These are phyloP conservation scores for Caranx ignobilis DNA, from an alignment of 2,113 vertebrate species.

Conservation along the genomic window DNA sequence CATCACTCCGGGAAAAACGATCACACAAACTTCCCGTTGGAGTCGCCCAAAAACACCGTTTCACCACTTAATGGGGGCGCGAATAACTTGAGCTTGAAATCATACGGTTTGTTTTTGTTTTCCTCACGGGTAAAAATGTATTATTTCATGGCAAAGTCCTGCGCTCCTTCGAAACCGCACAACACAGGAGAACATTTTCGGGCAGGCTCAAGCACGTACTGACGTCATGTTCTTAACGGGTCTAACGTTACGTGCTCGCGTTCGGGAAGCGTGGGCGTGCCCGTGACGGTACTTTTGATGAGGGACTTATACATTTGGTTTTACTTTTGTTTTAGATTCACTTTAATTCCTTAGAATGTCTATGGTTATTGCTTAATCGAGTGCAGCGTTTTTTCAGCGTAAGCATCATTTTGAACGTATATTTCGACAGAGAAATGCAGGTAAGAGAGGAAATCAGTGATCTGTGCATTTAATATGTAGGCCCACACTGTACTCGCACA, in stretches of 20 bases:
- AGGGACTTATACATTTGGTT: rapidly evolving
- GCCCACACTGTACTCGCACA: background rate
- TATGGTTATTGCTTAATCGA: no score
- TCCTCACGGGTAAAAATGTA: constrained; percentile 70
- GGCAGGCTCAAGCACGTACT: constrained; percentile 85
- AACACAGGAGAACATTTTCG: constrained; percentile 88
- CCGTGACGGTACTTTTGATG: constrained; percentile 17
- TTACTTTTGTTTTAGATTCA: background rate
- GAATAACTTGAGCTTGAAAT: constrained; percentile 53
- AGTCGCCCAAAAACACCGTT: constrained; percentile 73
- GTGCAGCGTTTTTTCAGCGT: no score
- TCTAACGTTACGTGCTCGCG: constrained; percentile 77
- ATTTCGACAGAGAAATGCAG: background rate
- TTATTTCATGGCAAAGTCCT: constrained; percentile 84
- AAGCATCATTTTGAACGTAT: no score
- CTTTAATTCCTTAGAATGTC: no score
- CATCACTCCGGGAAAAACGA: constrained; percentile 89
- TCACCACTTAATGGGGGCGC: constrained; percentile 59
- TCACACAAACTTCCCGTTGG: constrained; percentile 81
- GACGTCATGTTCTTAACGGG: constrained; percentile 82
- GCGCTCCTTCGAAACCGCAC: constrained; percentile 80
- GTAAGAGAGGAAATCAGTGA: background rate
- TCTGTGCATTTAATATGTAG: background rate
- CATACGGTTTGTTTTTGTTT: constrained; percentile 52
- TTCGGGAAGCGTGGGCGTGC: constrained; percentile 70